Conservation (phyloP, 1,140 invertebrate species). For the Triops cancriformis region DNA sequence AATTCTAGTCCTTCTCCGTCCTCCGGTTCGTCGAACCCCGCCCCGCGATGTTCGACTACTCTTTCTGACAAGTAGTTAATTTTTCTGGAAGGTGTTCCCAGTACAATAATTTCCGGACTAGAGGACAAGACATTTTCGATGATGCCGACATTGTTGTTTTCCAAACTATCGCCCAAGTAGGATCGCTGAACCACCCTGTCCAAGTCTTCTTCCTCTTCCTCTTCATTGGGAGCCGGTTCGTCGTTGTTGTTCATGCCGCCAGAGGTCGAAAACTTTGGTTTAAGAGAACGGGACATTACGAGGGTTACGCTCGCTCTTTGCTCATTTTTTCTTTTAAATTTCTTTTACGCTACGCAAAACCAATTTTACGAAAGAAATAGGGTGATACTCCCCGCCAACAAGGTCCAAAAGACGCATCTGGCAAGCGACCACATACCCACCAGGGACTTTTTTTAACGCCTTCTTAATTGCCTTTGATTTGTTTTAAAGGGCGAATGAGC, state of each 20-base stretch:
- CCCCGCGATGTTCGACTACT: not conserved
- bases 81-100: not conserved
- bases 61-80: not conserved
- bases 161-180: not conserved
- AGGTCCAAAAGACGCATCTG: not conserved
- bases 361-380: not conserved
- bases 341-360: not conserved
- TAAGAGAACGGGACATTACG: not conserved
- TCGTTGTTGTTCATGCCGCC: not conserved
- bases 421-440: constrained; percentile 8
- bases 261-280: not conserved
- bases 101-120: not conserved
- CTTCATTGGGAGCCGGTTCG: not conserved
- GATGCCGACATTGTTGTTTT: not conserved
- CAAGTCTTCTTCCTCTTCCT: not conserved
- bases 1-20: not conserved
- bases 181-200: not conserved
- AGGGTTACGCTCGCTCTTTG: not conserved
- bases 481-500: not conserved
- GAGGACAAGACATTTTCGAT: not conserved
- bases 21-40: not conserved
- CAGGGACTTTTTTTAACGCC: not conserved
- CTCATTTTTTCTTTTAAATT: not conserved
- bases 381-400: not conserved
- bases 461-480: not conserved